Conservation (phyloP, 2,888 invertebrate genomes). For the Cantharis flavilabris region DNA sequence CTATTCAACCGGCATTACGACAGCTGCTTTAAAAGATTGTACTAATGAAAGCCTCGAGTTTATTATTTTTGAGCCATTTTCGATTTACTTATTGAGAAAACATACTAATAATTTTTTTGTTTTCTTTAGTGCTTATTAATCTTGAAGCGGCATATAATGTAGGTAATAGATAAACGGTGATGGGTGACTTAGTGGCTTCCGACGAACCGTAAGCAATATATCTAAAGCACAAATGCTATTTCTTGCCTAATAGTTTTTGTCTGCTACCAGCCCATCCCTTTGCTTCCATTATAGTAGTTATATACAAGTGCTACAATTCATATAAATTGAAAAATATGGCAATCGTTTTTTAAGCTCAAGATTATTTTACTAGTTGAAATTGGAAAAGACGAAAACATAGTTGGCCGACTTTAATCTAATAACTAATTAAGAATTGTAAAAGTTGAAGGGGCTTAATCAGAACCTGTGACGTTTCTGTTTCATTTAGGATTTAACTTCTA, state of each 20-base stretch:
- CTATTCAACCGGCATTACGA: conserved; percentile 29
- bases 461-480: conserved; percentile 29
- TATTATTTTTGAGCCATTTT: conserved; percentile 17
- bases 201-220: conserved; percentile 43
- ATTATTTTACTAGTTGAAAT: not conserved
- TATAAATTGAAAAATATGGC: conserved; percentile 35
- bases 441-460: conserved; percentile 33
- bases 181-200: conserved; percentile 27
- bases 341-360: conserved; percentile 23
- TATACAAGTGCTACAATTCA: conserved; percentile 44
- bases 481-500: conserved; percentile 33
- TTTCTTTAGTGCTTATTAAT: not conserved
- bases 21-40: conserved; percentile 30
- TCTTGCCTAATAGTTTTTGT: conserved; percentile 48
- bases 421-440: conserved; percentile 35
- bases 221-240: conserved; percentile 45
- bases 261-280: conserved; percentile 42
- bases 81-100: not conserved
- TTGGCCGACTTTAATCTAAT: conserved; percentile 36
- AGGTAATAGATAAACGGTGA: conserved; percentile 14
- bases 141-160: conserved; percentile 6
- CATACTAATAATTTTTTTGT: not conserved
- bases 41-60: conserved; percentile 31
- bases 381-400: not conserved
- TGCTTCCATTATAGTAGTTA: conserved; percentile 46